A percentile compares a stretch with the other conserved stretches of the same genome.
Conservation (phyloP, 2,888 invertebrate genomes). For the Chorisops tibialis region DNA sequence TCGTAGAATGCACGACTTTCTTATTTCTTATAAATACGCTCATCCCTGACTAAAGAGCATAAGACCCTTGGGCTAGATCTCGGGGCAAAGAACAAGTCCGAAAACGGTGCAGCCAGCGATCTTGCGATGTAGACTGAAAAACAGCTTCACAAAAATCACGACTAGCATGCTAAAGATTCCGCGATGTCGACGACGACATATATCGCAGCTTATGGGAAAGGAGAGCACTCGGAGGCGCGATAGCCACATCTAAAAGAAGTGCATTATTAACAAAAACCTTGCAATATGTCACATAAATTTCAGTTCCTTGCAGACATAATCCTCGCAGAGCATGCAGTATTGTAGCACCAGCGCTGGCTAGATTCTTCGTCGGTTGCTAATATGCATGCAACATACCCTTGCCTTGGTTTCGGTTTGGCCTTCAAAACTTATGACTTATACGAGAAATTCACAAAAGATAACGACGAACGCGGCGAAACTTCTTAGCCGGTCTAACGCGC, state of each 20-base stretch:
- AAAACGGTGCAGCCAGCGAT: constrained; percentile 19
- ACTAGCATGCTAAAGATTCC: constrained; percentile 22
- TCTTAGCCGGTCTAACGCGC: neutral
- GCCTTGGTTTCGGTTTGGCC: neutral
- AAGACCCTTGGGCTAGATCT: too few relatives aligned
- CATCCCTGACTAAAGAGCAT: too few relatives aligned
- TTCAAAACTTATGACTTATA: neutral
- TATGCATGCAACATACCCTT: too few relatives aligned
- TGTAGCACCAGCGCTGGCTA: too few relatives aligned
- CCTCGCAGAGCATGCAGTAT: too few relatives aligned
- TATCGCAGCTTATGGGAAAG: too few relatives aligned
- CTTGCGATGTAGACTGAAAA: constrained; percentile 13
- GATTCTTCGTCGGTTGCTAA: too few relatives aligned
- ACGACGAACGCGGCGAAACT: neutral
- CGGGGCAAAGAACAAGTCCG: constrained; percentile 13
- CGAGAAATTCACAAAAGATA: neutral
- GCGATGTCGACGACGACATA: constrained; percentile 10
- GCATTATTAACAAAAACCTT: constrained; percentile 27
- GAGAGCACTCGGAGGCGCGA: neutral
- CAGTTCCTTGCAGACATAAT: too few relatives aligned
- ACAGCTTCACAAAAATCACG: constrained; percentile 27
- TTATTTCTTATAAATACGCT: too few relatives aligned
- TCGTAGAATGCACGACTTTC: too few relatives aligned
- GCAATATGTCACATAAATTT: constrained; percentile 32
- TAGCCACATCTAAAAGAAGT: neutral